phyloP scores from a whole-genome alignment of 2,113 vertebrate genomes.

The Indri indri region DNA sequence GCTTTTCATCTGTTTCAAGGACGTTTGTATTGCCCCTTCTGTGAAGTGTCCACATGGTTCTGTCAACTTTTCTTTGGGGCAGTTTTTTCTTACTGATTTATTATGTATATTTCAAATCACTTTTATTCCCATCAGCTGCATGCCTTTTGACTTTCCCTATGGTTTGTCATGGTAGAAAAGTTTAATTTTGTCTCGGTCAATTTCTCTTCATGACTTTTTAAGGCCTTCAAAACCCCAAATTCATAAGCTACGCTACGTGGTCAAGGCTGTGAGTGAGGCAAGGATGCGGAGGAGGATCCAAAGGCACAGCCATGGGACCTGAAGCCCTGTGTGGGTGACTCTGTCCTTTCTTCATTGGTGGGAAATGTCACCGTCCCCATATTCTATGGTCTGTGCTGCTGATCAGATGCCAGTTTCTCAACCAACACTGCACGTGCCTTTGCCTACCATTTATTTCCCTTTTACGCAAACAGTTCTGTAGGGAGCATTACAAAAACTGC shows the following conservation, averaged over 20 bases:
- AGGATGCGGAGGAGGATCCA: not conserved
- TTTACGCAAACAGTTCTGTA: not conserved
- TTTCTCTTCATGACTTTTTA: not conserved
- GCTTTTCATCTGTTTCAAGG: too few relatives aligned
- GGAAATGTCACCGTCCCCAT: not conserved
- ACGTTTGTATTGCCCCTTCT: too few relatives aligned
- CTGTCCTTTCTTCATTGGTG: not conserved
- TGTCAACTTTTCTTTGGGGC: too few relatives aligned
- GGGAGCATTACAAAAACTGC: not conserved
- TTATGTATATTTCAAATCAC: not conserved
- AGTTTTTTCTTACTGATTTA: too few relatives aligned
- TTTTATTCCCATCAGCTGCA: not conserved
- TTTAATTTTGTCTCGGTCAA: not conserved
- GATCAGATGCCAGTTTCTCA: not conserved
- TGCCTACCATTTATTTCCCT: not conserved
- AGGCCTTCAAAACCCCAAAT: not conserved
- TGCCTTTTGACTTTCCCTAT: not conserved
- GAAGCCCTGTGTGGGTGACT: not conserved
- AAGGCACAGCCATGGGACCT: not conserved
- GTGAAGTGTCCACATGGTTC: too few relatives aligned
- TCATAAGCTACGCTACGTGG: not conserved
- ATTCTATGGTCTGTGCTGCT: rapidly evolving
- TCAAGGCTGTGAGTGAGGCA: not conserved
- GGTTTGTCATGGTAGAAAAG: not conserved
- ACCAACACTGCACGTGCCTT: not conserved